Evolutionary conservation across 2,797 vertebrate species (phyloP), one percentile per base, ranked within the genome.

Genomic region (Antrozous pallidus): DNA sequence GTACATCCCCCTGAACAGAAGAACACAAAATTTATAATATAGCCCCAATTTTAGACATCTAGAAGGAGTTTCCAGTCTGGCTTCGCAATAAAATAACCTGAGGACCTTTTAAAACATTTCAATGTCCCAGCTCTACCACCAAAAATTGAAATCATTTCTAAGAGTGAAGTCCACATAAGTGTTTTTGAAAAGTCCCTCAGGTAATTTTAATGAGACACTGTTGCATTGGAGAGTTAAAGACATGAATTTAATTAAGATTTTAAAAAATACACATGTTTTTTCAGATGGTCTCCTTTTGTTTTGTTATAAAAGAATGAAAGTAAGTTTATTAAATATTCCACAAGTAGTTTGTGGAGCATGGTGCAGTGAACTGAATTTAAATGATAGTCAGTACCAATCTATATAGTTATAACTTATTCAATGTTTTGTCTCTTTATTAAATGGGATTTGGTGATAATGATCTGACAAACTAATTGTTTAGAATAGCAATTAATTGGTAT

Each of bases 381-480:
- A 26, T 77, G 49, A 78, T 31, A 65, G 8, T 79, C 33, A 79
- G 22, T 45, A 74, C 22, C 16, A 88, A 13, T 42, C 54, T 65
- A 18, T n/a, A 14, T 36, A 82, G 28, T 63, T 90, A 88, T 10
- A 70, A 65, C 6, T 75, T 70, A 70, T 71, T 93, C 38, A 70
- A 40, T 20, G 18, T 83, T 70, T 74, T 47, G 0, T 56, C 22
- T 42, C 12, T 91, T 77, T 45, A 49, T 80, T 67, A 88, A 92
- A 71, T 65, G n/a, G 36, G 3, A 75, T 33, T 86, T 87, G 17
- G 33, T 69, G 40, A 83, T 80, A 86, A 84, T 13, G 3, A 88
- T 84, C 49, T 79, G 47, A 79, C 22, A 82, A 91, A 33, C 61
- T 31, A 91, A 28, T 63, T 90, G 22, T 40, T 93, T 89, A 89